A percentile compares a stretch with the other conserved stretches of the same genome.
Conservation (phyloP, 2,888 invertebrate genomes). For the Rhorus exstirpatorius region DNA sequence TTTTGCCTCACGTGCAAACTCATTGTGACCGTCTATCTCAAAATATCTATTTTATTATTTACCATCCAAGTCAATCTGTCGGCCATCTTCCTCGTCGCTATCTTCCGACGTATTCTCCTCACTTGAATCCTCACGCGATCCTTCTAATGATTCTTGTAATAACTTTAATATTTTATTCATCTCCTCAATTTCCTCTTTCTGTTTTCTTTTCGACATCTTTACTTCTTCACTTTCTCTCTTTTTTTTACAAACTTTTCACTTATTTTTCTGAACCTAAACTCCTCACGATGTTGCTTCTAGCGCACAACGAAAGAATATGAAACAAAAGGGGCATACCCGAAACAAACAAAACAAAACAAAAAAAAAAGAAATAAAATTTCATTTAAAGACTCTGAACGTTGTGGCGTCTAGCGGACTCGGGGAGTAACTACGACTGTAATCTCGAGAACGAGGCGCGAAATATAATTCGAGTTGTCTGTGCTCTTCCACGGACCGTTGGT, state of each 20-base stretch:
- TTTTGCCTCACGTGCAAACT: conserved; percentile 30
- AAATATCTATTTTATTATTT: not conserved
- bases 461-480: too few species aligned
- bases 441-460: conserved; percentile 30
- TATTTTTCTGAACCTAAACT: not conserved
- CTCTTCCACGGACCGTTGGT: too few species aligned
- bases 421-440: conserved; percentile 32
- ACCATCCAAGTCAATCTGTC: conserved; percentile 26
- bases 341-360: not conserved
- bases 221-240: not conserved
- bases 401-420: conserved; percentile 37
- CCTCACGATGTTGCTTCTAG: conserved; percentile 34
- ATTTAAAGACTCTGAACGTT: conserved; percentile 13
- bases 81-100: conserved; percentile 32
- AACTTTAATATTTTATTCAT: conserved; percentile 4
- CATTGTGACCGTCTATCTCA: not conserved
- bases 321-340: not conserved
- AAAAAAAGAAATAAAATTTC: too few species aligned
- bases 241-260: not conserved
- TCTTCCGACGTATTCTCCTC: conserved; percentile 15
- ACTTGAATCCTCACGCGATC: not conserved
- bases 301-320: conserved; percentile 47
- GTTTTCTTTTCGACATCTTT: conserved; percentile 21
- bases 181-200: not conserved
- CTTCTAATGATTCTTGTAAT: conserved; percentile 12